phyloP scores from a whole-genome alignment of 2,888 invertebrate species.

The Ormyrus pomaceus region DNA sequence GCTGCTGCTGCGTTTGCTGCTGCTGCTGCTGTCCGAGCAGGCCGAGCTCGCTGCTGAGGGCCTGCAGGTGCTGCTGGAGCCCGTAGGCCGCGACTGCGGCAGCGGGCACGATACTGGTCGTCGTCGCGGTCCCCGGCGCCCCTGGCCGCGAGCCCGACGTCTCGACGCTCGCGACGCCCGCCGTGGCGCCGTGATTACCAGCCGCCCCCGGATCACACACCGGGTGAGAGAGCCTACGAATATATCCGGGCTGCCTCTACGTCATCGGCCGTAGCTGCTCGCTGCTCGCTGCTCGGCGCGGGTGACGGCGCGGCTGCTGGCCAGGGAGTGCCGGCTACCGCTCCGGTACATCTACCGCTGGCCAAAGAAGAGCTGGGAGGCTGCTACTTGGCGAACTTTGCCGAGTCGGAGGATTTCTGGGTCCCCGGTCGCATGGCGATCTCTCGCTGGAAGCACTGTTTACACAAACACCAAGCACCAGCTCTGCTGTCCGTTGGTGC shows the following conservation, averaged over 20 bases:
- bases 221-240: too few relatives aligned
- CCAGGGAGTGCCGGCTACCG: not conserved
- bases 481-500: too few relatives aligned
- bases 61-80: slow-evolving; percentile 43
- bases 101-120: slow-evolving; percentile 42
- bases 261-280: not conserved
- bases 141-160: slow-evolving; percentile 73
- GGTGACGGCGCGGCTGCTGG: not conserved
- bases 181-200: slow-evolving; percentile 70
- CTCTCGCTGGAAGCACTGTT: too few relatives aligned
- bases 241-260: not conserved
- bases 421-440: not conserved
- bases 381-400: not conserved
- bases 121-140: slow-evolving; percentile 68
- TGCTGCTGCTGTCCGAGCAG: slow-evolving; percentile 26
- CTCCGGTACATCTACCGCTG: not conserved
- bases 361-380: too few relatives aligned
- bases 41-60: slow-evolving; percentile 25
- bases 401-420: slow-evolving; percentile 12
- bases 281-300: too few relatives aligned
- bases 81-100: slow-evolving; percentile 31
- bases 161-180: slow-evolving; percentile 74
- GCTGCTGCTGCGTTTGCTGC: slow-evolving; percentile 56
- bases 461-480: too few relatives aligned
- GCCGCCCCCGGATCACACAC: slow-evolving; percentile 19